Evolutionary conservation across 2,888 invertebrate species (phyloP), one percentile per base, ranked within the genome.

Genomic region (Leptothorax acervorum): DNA sequence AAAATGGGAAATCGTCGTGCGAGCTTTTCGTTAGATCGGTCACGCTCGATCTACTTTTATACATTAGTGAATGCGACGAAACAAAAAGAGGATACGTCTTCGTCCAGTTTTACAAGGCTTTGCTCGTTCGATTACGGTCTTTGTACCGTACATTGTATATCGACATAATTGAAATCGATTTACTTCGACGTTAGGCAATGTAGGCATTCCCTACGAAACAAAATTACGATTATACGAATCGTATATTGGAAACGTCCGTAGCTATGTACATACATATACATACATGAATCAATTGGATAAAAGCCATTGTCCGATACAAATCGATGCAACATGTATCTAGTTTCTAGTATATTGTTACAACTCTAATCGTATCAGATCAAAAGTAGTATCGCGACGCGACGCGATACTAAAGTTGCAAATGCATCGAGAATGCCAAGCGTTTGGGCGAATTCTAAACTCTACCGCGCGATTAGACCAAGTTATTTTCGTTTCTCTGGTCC

Each of bases 401-500:
- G 15, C n/a, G 42, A 35, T 23, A 15, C 39, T 15, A 6, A 6
- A 62, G 28, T 62, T 42, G 31, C 12, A 45, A 51, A 45, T 15
- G 78, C 23, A 70, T 45, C 39, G 15, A 78, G n/a, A 76, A 55
- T 15, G 39, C 28, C 51, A 23, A 53, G 15, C 9, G 28, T 65
- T 65, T 76, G 18, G 18, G 23, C 74, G 83, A 87, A 78, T 87
- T 85, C 82, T 85, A 78, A 23, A 23, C 23, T 23, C 23, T 23
- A 23, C 23, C 35, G 35, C 35, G 35, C 5, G 35, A 79, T 85
- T 79, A 84, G 81, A 74, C 82, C 71, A 75, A 87, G 86, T 87
- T 87, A 87, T 86, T 84, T 87, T 60, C 78, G 75, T 65, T 83
- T 81, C 75, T 81, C 62, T 57, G 57, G 60, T 65, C 18, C 60